A percentile compares a stretch with the other conserved stretches of the same genome.
Conservation (phyloP, 1,140 invertebrate genomes). For the Eupristina koningsbergeri region DNA sequence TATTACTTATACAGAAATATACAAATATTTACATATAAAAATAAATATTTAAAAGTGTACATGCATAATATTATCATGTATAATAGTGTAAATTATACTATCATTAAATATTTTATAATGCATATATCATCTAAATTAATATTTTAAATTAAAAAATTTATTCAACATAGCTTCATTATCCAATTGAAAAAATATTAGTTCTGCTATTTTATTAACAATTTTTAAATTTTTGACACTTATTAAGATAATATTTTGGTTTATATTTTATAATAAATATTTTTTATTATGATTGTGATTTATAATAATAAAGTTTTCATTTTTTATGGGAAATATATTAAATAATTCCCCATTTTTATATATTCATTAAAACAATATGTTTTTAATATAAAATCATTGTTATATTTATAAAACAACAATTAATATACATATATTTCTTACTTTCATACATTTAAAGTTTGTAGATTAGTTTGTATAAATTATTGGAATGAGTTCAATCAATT, state of each 20-base stretch:
- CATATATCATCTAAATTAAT: neutral
- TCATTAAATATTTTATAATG: neutral
- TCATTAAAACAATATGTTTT: no score
- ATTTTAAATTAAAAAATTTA: no score
- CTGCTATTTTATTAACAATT: neutral
- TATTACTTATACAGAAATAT: constrained; percentile 35
- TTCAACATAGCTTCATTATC: neutral
- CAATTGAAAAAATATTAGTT: neutral
- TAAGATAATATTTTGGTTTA: neutral
- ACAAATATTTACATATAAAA: constrained; percentile 45
- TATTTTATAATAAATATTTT: neutral
- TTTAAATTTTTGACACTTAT: neutral
- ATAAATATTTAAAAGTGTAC: neutral
- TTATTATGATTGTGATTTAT: no score
- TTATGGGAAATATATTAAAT: no score
- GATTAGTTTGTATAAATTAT: neutral
- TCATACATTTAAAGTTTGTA: no score
- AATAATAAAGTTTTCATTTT: no score
- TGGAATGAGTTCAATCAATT: neutral
- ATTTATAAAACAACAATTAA: neutral
- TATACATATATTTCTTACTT: no score
- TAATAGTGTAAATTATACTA: neutral
- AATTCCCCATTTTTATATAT: no score
- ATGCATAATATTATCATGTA: neutral
- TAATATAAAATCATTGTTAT: neutral